A percentile compares a stretch with the other conserved stretches of the same genome.
Evolutionary conservation across 2,113 vertebrate genomes (phyloP).

Genomic region (Dendrocopos noguchii): DNA sequence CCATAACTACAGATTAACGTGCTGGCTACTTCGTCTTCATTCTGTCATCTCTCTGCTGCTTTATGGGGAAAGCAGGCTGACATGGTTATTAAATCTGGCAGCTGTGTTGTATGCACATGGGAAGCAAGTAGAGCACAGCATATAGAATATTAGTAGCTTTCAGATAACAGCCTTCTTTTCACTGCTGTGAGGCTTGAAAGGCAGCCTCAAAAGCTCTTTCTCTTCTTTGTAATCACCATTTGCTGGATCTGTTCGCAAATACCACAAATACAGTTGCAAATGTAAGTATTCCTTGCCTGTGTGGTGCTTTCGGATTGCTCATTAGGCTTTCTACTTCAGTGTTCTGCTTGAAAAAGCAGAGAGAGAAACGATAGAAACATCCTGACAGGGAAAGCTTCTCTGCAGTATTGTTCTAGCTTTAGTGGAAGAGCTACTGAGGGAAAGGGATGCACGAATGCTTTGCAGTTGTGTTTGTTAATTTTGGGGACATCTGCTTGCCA

Average conservation of each 20-base stretch:
- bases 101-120: constrained; percentile 68
- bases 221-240: constrained; percentile 6
- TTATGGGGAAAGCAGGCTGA: constrained; percentile 56
- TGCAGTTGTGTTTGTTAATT: constrained; percentile 6
- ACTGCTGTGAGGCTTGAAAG: constrained; percentile 39
- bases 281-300: constrained; percentile 72
- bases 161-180: constrained; percentile 41
- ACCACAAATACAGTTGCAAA: constrained; percentile 41
- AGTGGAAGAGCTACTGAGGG: neutral
- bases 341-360: constrained; percentile 22
- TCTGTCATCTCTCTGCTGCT: constrained; percentile 59
- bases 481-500: neutral
- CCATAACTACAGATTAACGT: constrained; percentile 35
- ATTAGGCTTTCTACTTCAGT: neutral
- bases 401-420: constrained; percentile 47
- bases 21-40: constrained; percentile 33
- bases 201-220: constrained; percentile 31
- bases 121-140: constrained; percentile 59
- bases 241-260: constrained; percentile 46
- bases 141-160: constrained; percentile 66
- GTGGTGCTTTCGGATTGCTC: constrained; percentile 6
- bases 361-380: constrained; percentile 54
- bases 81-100: constrained; percentile 75
- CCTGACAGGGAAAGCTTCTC: constrained; percentile 20
- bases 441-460: neutral